Percentiles rank a stretch among this genome's conserved stretches.
phyloP scores from a whole-genome alignment of 53 echinoderm and acorn worm genomes.

The Zoroaster sp. region DNA sequence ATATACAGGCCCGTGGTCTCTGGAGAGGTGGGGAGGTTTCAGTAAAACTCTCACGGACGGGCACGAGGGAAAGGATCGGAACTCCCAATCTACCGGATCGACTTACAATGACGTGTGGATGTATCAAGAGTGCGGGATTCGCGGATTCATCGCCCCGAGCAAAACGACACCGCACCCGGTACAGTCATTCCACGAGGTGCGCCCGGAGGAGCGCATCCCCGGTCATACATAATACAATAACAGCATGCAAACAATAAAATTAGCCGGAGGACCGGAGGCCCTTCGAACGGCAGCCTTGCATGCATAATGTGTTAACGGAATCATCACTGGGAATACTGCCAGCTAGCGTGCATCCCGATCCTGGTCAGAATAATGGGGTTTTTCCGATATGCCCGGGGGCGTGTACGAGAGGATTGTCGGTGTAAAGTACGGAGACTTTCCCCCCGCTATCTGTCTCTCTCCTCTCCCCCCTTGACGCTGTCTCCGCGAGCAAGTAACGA shows the following conservation, averaged over 20 bases:
- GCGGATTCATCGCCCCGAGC: constrained; percentile 3
- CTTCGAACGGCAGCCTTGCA: not conserved
- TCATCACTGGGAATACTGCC: not conserved
- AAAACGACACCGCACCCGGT: not conserved
- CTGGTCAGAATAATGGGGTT: constrained; percentile 18
- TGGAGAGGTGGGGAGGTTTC: not conserved
- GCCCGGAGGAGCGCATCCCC: constrained; percentile 17
- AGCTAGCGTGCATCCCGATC: constrained; percentile 19
- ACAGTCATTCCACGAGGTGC: not conserved
- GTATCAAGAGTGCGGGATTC: not conserved
- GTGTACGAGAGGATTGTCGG: not conserved
- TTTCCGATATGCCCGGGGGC: not conserved
- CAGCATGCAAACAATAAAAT: constrained; percentile 37
- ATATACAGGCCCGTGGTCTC: not conserved
- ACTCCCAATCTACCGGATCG: constrained; percentile 12
- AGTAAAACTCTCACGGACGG: not conserved
- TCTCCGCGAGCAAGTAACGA: not conserved
- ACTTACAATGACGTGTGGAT: constrained; percentile 5
- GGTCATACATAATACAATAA: constrained; percentile 29
- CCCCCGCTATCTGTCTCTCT: not conserved
- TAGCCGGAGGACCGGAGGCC: not conserved
- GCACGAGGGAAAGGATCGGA: not conserved
- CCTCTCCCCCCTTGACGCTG: not conserved
- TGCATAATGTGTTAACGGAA: constrained; percentile 32
- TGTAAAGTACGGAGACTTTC: not conserved